phyloP scores from a whole-genome alignment of 2,888 invertebrate species.

The Orthosia incerta region DNA sequence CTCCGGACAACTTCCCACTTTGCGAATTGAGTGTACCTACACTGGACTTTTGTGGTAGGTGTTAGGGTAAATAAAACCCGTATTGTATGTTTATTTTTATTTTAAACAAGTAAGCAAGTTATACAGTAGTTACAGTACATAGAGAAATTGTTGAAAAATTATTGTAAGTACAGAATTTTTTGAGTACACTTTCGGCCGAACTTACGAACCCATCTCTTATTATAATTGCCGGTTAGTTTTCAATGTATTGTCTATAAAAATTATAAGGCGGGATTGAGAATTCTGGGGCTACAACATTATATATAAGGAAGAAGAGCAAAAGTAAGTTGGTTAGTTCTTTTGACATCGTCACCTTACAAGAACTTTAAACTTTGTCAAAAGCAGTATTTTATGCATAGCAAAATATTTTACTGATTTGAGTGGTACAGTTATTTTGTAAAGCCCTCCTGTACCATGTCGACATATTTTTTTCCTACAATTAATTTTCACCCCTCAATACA shows the following conservation, averaged over 20 bases:
- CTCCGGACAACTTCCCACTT: conserved; percentile 76
- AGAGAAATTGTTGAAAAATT: too few species aligned
- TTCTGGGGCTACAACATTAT: background rate
- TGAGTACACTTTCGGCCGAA: background rate
- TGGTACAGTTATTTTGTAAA: background rate
- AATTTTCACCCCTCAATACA: conserved; percentile 14
- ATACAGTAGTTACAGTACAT: too few species aligned
- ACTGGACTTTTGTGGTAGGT: conserved; percentile 40
- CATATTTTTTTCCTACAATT: background rate
- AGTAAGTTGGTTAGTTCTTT: background rate
- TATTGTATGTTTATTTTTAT: background rate
- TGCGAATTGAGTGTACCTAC: conserved; percentile 75
- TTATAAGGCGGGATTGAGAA: background rate
- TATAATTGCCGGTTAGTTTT: background rate
- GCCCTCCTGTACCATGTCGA: background rate
- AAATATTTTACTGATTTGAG: conserved; percentile 13
- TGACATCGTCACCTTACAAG: background rate
- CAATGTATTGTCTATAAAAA: background rate
- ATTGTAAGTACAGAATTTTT: too few species aligned
- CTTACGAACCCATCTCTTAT: background rate
- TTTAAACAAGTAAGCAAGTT: too few species aligned
- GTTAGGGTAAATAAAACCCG: background rate
- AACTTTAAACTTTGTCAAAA: background rate
- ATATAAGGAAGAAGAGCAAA: background rate
- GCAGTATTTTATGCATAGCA: background rate